A percentile compares a stretch with the other conserved stretches of the same genome.
Evolutionary conservation across 2,888 invertebrate species (phyloP).

Genomic region (Eledona agricola): DNA sequence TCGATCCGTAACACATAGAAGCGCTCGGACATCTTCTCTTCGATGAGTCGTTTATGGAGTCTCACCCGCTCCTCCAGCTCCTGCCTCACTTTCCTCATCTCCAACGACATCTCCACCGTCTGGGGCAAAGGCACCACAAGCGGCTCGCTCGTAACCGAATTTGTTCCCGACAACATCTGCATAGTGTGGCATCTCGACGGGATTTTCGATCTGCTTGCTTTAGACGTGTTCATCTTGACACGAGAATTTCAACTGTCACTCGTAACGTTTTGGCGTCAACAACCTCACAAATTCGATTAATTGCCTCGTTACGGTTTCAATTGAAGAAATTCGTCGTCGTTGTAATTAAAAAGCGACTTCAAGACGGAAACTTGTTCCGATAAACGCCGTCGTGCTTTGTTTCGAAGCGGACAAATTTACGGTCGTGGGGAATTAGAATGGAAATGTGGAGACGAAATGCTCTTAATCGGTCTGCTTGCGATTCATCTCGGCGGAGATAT

Average conservation of each 20-base stretch:
- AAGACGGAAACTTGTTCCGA: too few relatives aligned
- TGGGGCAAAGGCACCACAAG: background rate
- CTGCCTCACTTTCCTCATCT: background rate
- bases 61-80: constrained; percentile 17
- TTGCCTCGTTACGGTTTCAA: too few relatives aligned
- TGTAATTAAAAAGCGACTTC: too few relatives aligned
- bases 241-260: constrained; percentile 16
- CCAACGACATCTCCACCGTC: constrained; percentile 1
- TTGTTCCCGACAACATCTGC: background rate
- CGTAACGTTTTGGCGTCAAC: too few relatives aligned
- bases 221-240: constrained; percentile 11
- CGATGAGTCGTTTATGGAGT: constrained; percentile 2
- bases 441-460: constrained; percentile 8
- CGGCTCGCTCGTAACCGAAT: constrained; percentile 1
- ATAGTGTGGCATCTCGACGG: too few relatives aligned
- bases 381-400: constrained; percentile 19
- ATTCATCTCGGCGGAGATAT: constrained; percentile 18
- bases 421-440: constrained; percentile 20
- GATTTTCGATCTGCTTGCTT: too few relatives aligned
- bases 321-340: too few relatives aligned
- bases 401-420: constrained; percentile 5
- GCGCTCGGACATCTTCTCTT: constrained; percentile 27
- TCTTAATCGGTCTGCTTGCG: constrained; percentile 23
- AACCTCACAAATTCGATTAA: too few relatives aligned
- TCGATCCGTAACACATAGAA: constrained; percentile 28